A percentile compares a stretch with the other conserved stretches of the same genome.
Evolutionary conservation across 2,888 invertebrate genomes (phyloP).

Genomic region (Chymomyza procnemis): DNA sequence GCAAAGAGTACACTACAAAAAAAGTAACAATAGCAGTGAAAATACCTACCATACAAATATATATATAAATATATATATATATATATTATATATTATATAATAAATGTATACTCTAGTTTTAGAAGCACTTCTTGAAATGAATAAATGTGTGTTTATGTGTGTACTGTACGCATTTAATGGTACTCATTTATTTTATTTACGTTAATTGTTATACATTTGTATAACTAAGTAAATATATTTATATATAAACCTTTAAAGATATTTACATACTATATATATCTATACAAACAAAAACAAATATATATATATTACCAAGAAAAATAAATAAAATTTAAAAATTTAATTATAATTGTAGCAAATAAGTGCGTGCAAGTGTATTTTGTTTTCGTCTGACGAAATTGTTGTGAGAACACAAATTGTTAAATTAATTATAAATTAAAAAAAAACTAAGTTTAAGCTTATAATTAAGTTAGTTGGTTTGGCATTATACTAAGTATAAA

Average conservation of each 20-base stretch:
- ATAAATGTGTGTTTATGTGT: constrained; percentile 19
- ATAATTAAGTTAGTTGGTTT: constrained; percentile 34
- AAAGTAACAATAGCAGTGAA: too few relatives aligned
- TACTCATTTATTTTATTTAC: too few relatives aligned
- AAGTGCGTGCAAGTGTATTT: constrained; percentile 53
- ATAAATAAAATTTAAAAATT: constrained; percentile 32
- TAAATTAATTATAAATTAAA: constrained; percentile 57
- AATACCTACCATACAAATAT: background rate
- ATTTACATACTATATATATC: background rate
- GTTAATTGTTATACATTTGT: constrained; percentile 31
- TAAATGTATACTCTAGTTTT: constrained; percentile 29
- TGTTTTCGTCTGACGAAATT: constrained; percentile 53
- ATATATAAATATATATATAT: background rate
- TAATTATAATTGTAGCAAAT: constrained; percentile 45
- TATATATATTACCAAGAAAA: too few relatives aligned
- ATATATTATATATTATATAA: constrained; percentile 16
- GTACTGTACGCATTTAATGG: constrained; percentile 22
- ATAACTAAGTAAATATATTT: constrained; percentile 44
- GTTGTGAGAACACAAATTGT: constrained; percentile 39
- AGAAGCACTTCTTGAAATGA: constrained; percentile 26
- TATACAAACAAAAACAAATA: background rate
- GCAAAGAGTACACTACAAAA: too few relatives aligned
- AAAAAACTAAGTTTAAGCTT: constrained; percentile 1
- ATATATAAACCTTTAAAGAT: constrained; percentile 34
- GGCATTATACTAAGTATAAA: constrained; percentile 10